These are phyloP conservation scores for Beroe ovata DNA, from an alignment of 37 sponge, comb jelly and placozoan species.

Conservation along the genomic window DNA sequence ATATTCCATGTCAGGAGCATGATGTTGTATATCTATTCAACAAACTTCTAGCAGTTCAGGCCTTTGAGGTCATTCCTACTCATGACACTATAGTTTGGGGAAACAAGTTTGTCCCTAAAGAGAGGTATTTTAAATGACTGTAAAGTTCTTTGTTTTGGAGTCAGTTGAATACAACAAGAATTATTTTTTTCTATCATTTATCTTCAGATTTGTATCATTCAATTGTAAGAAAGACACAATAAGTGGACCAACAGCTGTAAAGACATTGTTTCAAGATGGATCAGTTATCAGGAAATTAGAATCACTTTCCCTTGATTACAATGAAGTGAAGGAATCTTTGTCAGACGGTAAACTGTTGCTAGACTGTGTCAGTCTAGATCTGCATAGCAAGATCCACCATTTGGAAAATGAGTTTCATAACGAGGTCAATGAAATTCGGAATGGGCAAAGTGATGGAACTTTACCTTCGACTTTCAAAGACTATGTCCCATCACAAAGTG, in stretches of 20 bases:
- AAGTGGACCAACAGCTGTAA: constrained; percentile 24
- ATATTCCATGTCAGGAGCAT: constrained; percentile 29
- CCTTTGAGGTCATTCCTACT: constrained; percentile 45
- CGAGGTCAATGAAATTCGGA: not conserved
- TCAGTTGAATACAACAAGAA: no score
- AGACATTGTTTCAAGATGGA: constrained; percentile 30
- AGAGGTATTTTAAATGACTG: constrained; percentile 21
- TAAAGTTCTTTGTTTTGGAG: no score
- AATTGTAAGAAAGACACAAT: constrained; percentile 20
- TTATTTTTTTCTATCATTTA: no score
- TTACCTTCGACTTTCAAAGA: not conserved
- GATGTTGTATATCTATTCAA: constrained; percentile 65
- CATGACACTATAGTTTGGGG: constrained; percentile 49
- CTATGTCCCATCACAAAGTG: no score
- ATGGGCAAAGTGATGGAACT: not conserved
- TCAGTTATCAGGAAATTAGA: constrained; percentile 42
- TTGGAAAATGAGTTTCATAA: constrained; percentile 25
- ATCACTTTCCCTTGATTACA: constrained; percentile 45
- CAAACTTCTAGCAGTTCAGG: constrained; percentile 41
- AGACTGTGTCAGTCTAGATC: constrained; percentile 42
- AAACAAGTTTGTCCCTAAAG: constrained; percentile 22
- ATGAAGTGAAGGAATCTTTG: constrained; percentile 1
- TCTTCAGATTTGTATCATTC: constrained; percentile 43
- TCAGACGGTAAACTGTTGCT: constrained; percentile 15
- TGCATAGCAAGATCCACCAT: not conserved